phyloP scores from a whole-genome alignment of 2,797 vertebrate species.

The Myotis myotis region DNA sequence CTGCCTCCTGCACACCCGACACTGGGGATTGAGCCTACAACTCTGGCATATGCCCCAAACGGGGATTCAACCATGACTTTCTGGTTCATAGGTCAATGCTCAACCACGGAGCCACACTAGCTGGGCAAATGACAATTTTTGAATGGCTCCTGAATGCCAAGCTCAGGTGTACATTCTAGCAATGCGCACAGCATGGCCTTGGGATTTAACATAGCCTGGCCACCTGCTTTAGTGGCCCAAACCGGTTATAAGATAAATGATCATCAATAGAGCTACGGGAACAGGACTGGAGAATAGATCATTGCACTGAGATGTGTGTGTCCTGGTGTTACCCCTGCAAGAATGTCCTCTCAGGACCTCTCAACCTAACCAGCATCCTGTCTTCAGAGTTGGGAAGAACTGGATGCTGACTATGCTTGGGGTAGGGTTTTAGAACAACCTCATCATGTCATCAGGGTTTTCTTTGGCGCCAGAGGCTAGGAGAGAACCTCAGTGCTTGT shows the following conservation, averaged over 20 bases:
- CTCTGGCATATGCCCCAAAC: no score
- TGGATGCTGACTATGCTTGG: neutral
- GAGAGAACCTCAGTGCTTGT: neutral
- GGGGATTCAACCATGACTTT: no score
- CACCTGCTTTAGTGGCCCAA: neutral
- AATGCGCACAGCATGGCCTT: accelerated
- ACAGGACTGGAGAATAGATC: neutral
- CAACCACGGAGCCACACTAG: no score
- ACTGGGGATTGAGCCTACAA: no score
- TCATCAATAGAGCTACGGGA: neutral
- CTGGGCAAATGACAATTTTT: neutral
- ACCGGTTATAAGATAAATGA: neutral
- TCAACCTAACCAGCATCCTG: neutral
- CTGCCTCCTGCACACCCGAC: no score
- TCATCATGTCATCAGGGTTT: neutral
- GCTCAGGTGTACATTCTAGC: neutral
- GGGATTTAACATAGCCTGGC: neutral
- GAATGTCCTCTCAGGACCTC: neutral
- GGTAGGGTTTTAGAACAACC: neutral
- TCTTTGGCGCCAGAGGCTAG: neutral
- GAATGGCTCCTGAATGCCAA: neutral
- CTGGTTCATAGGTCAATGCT: no score
- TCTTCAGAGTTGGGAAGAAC: neutral
- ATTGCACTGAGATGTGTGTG: neutral
- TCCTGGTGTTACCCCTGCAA: neutral